A percentile compares a stretch with the other conserved stretches of the same genome.
Evolutionary conservation across 2,888 invertebrate genomes (phyloP).

Genomic region (Calameuta idolon): DNA sequence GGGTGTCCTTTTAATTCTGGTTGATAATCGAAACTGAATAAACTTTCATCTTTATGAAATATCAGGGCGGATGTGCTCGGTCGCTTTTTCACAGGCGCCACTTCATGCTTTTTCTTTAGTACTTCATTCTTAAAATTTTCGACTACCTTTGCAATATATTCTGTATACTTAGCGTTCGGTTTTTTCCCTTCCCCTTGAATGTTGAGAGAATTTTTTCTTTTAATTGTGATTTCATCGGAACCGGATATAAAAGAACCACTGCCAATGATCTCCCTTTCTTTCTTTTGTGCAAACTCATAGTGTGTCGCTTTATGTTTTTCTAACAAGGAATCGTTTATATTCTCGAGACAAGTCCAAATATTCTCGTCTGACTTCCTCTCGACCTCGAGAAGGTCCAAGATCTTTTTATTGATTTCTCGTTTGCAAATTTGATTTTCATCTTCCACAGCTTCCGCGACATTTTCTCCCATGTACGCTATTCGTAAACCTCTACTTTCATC

Average conservation of each 20-base stretch:
- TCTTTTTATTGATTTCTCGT: conserved; percentile 55
- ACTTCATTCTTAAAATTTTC: conserved; percentile 56
- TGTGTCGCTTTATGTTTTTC: conserved; percentile 58
- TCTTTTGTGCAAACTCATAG: conserved; percentile 61
- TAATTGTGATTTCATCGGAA: conserved; percentile 52
- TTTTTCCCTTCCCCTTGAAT: conserved; percentile 23
- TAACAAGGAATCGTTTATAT: conserved; percentile 45
- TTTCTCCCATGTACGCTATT: conserved; percentile 86
- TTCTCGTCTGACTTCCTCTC: conserved; percentile 52
- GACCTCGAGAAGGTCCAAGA: conserved; percentile 53
- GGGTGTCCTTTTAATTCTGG: conserved; percentile 84
- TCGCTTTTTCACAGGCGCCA: conserved; percentile 16
- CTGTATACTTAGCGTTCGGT: conserved; percentile 39
- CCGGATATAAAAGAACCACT: conserved; percentile 50
- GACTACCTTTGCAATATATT: conserved; percentile 50
- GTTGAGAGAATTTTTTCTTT: conserved; percentile 47
- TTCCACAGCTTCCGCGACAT: conserved; percentile 88
- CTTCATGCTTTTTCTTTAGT: conserved; percentile 26
- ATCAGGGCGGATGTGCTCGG: conserved; percentile 32
- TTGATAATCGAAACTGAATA: conserved; percentile 88
- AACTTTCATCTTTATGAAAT: conserved; percentile 35
- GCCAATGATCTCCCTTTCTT: conserved; percentile 67
- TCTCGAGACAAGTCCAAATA: conserved; percentile 40
- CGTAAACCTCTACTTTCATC: conserved; percentile 73
- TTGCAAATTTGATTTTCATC: conserved; percentile 61